These are phyloP conservation scores for Orchestia grillus DNA, from an alignment of 1,140 invertebrate species.

Conservation along the genomic window DNA sequence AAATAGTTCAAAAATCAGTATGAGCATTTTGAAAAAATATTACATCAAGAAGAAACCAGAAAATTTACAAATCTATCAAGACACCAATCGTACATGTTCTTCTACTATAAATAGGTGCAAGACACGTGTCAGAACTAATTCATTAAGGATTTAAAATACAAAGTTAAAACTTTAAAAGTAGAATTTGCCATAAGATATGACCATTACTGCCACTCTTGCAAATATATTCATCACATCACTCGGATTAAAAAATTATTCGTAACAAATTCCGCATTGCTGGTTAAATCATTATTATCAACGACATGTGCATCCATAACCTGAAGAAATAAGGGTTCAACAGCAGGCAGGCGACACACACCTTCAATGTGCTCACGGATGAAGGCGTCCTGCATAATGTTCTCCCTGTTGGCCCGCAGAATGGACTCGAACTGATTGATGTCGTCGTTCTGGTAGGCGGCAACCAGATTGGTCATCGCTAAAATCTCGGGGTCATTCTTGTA, in stretches of 20 bases:
- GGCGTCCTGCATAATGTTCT: slow-evolving; percentile 99
- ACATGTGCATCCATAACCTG: background rate
- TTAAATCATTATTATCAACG: background rate
- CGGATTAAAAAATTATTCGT: background rate
- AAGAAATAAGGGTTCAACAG: background rate
- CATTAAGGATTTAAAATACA: too few species aligned
- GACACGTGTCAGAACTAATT: too few species aligned
- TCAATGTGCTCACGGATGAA: slow-evolving; percentile 99
- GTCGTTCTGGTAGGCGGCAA: slow-evolving; percentile 98
- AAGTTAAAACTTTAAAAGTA: too few species aligned
- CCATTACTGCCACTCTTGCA: too few species aligned
- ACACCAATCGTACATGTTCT: too few species aligned
- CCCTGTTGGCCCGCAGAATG: slow-evolving; percentile 94
- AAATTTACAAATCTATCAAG: too few species aligned
- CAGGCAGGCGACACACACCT: slow-evolving; percentile 73
- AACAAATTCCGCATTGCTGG: background rate
- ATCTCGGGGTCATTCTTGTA: slow-evolving; percentile 99
- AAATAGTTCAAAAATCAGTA: too few species aligned
- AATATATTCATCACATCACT: background rate
- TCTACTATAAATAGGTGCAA: too few species aligned
- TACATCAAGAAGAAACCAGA: too few species aligned
- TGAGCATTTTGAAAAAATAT: too few species aligned
- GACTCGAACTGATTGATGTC: slow-evolving; percentile 99
- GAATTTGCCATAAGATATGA: too few species aligned
- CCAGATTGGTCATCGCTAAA: slow-evolving; percentile 98